Evolutionary conservation across 2,888 invertebrate species (phyloP).

Genomic region (Holacanthella duospinosa): DNA sequence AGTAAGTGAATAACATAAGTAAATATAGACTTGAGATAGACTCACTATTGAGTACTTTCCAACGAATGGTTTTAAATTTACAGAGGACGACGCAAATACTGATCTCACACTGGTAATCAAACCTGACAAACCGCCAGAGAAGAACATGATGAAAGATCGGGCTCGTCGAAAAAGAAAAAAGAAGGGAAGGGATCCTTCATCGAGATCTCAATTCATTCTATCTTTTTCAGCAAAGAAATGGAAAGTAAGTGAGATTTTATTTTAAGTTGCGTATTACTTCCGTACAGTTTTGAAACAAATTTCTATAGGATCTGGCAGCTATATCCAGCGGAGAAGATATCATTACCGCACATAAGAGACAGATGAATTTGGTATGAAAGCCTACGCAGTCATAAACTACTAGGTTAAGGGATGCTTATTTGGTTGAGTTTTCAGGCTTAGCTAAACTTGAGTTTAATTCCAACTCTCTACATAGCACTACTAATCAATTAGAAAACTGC

Average conservation of each 20-base stretch:
- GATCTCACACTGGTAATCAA: not conserved
- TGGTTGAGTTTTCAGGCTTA: no score
- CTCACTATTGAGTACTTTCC: no score
- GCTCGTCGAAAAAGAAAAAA: not conserved
- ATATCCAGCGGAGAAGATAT: conserved; percentile 1
- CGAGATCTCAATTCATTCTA: conserved; percentile 5
- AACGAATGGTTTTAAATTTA: not conserved
- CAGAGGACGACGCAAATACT: not conserved
- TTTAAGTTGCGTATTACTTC: not conserved
- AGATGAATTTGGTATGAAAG: not conserved
- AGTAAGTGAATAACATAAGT: conserved; percentile 1
- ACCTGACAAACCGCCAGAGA: conserved; percentile 6
- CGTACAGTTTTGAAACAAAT: not conserved
- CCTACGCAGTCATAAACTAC: no score
- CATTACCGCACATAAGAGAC: not conserved
- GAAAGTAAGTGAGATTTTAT: not conserved
- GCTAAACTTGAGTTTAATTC: no score
- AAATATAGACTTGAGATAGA: no score
- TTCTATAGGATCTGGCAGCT: not conserved
- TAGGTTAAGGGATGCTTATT: no score
- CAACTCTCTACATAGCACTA: no score
- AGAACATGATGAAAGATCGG: not conserved
- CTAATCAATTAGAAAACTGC: no score
- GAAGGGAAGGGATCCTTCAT: not conserved
- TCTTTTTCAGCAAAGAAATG: conserved; percentile 5